Evolutionary conservation across 2,888 invertebrate genomes (phyloP), one percentile per base, ranked within the genome.

Genomic region (Xestia sexstrigata): DNA sequence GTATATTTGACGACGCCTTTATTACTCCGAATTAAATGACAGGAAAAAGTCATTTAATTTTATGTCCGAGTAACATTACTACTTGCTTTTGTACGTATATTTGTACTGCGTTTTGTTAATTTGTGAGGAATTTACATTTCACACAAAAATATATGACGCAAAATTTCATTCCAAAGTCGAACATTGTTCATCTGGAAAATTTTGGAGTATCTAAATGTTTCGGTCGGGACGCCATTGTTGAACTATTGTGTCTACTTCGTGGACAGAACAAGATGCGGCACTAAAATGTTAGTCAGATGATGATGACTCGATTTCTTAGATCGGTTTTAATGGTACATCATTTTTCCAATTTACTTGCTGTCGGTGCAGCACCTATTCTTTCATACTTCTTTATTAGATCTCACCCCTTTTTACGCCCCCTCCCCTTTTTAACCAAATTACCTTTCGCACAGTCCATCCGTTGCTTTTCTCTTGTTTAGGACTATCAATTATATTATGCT

Each of bases 1-100:
- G 93, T 87, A 89, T 87, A 84, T 85, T 88, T 87, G 84, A 82
- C 83, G 87, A 82, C 84, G 86, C 90, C 89, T 89, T 80, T 81
- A 82, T 84, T 81, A 83, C 81, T 70, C 81, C 30, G 63, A 60
- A 84, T 83, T 81, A 84, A 82, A 85, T 83, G 79, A 84, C 79
- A 79, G 84, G 83, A 85, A 87, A 82, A 81, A 82, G 60, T 82
- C 73, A 77, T 80, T 81, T 78, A 75, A 83, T 75, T 78, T 75
- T 65, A 69, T 81, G 86, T 84, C 85, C 78, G 70, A 82, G 63
- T 62, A 45, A 70, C 17, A 70, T 73, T 13, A 71, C 72, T 78
- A 39, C 68, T 70, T 47, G 67, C 39, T 62, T 67, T 62, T 75
- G 52, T 68, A 20, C n/a, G 35, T 45, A 15, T 68, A 15, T 68